These are phyloP conservation scores for Kradibia gibbosae DNA, from an alignment of 1,140 invertebrate species.

Conservation along the genomic window DNA sequence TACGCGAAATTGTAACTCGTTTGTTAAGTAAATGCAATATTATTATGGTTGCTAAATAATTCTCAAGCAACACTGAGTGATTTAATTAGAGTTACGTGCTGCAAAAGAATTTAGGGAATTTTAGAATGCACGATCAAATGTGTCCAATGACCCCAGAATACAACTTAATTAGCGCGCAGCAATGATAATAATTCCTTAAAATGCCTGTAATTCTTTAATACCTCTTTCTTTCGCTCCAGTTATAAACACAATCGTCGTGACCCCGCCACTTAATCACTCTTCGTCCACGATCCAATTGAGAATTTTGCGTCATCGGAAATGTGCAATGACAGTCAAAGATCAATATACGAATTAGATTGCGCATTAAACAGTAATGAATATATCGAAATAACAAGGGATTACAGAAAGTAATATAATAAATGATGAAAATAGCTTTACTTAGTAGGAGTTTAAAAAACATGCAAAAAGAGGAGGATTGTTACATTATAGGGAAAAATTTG, in stretches of 20 bases:
- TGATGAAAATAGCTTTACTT: not conserved
- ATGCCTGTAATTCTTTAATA: slow-evolving; percentile 47
- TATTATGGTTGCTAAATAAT: slow-evolving; percentile 32
- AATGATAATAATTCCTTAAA: slow-evolving; percentile 44
- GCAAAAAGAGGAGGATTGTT: too few relatives aligned
- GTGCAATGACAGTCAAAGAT: slow-evolving; percentile 18
- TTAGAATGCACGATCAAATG: not conserved
- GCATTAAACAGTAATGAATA: slow-evolving; percentile 36
- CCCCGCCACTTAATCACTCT: not conserved
- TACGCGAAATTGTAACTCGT: not conserved
- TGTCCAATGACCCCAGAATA: slow-evolving; percentile 31
- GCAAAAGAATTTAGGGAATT: slow-evolving; percentile 45
- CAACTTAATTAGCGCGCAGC: slow-evolving; percentile 47
- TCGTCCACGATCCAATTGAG: not conserved
- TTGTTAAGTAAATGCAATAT: not conserved
- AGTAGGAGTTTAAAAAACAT: not conserved
- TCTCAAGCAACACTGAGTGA: slow-evolving; percentile 31
- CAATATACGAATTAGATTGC: slow-evolving; percentile 29
- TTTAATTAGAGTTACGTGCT: slow-evolving; percentile 46
- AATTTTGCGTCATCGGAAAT: not conserved
- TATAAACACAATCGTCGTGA: slow-evolving; percentile 10
- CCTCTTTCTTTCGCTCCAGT: not conserved
- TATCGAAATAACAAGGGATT: slow-evolving; percentile 12
- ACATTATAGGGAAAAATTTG: too few relatives aligned
- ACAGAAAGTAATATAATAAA: not conserved